Evolutionary conservation across 2,888 invertebrate genomes (phyloP).

Genomic region (Hypena proboscidalis): DNA sequence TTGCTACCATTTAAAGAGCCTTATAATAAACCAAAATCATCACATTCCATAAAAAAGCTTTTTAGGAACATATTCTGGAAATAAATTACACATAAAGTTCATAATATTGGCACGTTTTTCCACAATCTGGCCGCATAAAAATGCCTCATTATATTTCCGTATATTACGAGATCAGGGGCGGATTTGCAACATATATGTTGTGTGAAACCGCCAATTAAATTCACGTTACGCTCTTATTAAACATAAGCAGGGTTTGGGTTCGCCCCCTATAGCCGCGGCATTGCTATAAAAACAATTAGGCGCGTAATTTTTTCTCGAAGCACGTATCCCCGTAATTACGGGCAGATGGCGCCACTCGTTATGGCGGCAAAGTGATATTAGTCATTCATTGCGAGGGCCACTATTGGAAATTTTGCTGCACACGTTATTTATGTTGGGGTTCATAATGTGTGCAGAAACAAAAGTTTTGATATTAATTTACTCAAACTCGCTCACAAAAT

Average conservation of each 20-base stretch:
- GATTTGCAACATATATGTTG: constrained; percentile 23
- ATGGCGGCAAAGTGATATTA: constrained; percentile 50
- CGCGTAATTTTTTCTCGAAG: constrained; percentile 60
- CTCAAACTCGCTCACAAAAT: no score
- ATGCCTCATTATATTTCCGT: constrained; percentile 7
- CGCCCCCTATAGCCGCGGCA: constrained; percentile 39
- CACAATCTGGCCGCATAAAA: constrained; percentile 9
- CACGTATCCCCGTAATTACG: constrained; percentile 71
- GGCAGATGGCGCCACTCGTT: constrained; percentile 75
- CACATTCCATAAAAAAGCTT: no score
- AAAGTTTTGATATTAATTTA: no score
- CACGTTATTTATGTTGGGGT: constrained; percentile 5
- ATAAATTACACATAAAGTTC: no score
- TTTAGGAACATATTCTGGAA: no score
- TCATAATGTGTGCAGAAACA: no score
- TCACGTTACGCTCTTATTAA: constrained; percentile 27
- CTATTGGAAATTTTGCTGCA: constrained; percentile 30
- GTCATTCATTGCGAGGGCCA: constrained; percentile 44
- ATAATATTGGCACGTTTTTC: background rate
- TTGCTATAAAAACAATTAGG: constrained; percentile 72
- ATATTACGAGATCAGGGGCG: constrained; percentile 8
- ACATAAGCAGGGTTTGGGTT: constrained; percentile 25
- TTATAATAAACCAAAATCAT: no score
- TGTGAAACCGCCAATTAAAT: constrained; percentile 41
- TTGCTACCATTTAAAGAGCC: no score